Base-by-base conservation (phyloP, 2,797 vertebrate genomes). In the Galaxias olidus region DNA sequence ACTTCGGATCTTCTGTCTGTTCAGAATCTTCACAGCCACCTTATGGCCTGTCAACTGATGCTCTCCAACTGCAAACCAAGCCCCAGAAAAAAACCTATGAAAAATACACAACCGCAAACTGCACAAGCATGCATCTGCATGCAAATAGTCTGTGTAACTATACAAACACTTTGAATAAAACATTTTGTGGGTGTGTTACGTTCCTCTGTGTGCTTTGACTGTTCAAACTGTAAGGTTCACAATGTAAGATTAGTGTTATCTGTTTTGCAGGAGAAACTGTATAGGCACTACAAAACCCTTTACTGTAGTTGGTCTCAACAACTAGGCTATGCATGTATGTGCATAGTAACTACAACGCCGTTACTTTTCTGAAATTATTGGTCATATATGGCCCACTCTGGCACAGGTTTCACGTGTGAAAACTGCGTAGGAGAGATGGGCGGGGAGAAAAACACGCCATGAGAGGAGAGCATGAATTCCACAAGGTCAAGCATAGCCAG, bases 11-110 rank as follows among this genome's bases (percentile, higher is more conserved):
- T 93, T 98, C 91, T 99, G 98, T 72, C 98, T 93, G 86, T 99
- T 99, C 61, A 99, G 90, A 80, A 99, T 99, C 91, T 99, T 99
- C 62, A 99, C 98, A 2, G 98, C 98, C 52, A 99, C 98, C 88
- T 99, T 99, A 78, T 98, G 97, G 63, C 98, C 96, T 0, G 97
- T 99, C 82, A 98, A 79, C 88, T 98, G 96, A 82, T 99, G 98
- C 81, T 96, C 96, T 4, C 98, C 98, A 66, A 99, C 98, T 99
- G 68, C 76, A 85, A 76, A 69, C 66, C 81, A 79, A 50, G 85
- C 58, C 83, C 76, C 48, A 81, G 50, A 51, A 80, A 10, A 83
- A 84, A 81, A 79, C 65, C 71, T n/a, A 49, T 76, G 54, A 74
- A 44, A 65, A 20, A 62, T 13, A 68, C 17, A 43, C 56, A 64